These are phyloP conservation scores for Istiophorus platypterus DNA, from an alignment of 2,113 vertebrate genomes.

Conservation along the genomic window DNA sequence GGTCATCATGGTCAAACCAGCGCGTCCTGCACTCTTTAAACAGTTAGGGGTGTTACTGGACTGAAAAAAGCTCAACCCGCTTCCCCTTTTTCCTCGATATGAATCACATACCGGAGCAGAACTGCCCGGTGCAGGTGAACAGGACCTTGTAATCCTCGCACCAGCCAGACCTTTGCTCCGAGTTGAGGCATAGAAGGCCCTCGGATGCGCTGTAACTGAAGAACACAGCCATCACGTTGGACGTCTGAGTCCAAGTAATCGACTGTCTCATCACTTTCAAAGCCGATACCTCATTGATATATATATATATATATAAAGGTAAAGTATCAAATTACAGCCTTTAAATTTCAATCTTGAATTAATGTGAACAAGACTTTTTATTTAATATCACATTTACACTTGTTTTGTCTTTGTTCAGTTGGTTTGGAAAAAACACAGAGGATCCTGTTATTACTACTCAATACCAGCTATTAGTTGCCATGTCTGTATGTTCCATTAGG, in stretches of 20 bases:
- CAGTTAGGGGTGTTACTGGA: neutral
- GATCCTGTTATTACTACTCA: too few relatives aligned
- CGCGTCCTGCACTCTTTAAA: slow-evolving; percentile 65
- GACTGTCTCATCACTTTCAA: too few relatives aligned
- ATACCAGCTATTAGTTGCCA: too few relatives aligned
- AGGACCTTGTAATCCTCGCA: slow-evolving; percentile 64
- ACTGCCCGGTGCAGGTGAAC: slow-evolving; percentile 66
- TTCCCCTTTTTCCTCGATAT: too few relatives aligned
- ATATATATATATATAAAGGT: too few relatives aligned
- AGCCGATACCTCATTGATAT: too few relatives aligned
- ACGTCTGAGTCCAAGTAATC: too few relatives aligned
- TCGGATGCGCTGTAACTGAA: slow-evolving; percentile 49
- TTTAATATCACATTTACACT: neutral
- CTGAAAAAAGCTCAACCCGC: neutral
- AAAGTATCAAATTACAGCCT: neutral
- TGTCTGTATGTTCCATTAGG: too few relatives aligned
- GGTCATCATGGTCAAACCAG: slow-evolving; percentile 77
- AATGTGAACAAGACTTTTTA: neutral
- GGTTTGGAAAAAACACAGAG: neutral
- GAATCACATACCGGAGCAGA: slow-evolving; percentile 62
- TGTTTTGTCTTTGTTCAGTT: too few relatives aligned
- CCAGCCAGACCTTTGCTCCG: slow-evolving; percentile 39
- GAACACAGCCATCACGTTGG: slow-evolving; percentile 4
- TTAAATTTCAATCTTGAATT: neutral
- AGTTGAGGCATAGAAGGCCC: slow-evolving; percentile 64